These are phyloP conservation scores for Pyrocephalus nanus DNA, from an alignment of 2,797 vertebrate genomes.

Conservation along the genomic window DNA sequence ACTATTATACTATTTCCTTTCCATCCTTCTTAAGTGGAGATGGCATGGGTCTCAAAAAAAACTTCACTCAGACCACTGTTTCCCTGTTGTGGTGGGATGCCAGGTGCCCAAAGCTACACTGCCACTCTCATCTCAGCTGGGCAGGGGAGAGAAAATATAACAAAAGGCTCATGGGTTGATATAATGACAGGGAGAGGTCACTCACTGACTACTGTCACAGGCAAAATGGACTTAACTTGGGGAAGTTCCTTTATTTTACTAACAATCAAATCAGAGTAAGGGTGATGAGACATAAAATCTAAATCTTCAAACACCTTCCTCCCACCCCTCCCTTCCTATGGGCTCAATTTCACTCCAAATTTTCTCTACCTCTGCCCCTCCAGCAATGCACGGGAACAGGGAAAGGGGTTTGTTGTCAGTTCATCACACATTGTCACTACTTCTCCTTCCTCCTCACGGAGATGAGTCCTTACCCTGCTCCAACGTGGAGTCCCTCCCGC, in stretches of 20 bases:
- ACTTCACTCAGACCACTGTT: background rate
- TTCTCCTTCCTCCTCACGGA: background rate
- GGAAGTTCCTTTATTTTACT: background rate
- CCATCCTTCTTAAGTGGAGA: background rate
- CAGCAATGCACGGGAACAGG: fast-evolving
- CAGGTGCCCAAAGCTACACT: background rate
- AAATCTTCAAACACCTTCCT: background rate
- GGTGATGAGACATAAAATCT: background rate
- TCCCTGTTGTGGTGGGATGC: background rate
- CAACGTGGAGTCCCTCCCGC: background rate
- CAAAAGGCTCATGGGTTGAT: background rate
- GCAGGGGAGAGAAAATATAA: background rate
- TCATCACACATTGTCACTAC: background rate
- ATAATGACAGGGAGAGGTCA: background rate
- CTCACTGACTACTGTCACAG: background rate
- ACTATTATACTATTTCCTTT: background rate
- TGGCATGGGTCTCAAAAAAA: background rate
- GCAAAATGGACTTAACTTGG: background rate
- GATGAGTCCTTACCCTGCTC: background rate
- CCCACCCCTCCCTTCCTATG: background rate
- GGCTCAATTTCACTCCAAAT: background rate
- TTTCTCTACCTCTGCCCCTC: background rate
- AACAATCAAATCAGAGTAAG: background rate
- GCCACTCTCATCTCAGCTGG: background rate
- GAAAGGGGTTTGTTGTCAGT: background rate